Evolutionary conservation across 2,113 vertebrate species (phyloP).

Genomic region (Notiomystis cincta): DNA sequence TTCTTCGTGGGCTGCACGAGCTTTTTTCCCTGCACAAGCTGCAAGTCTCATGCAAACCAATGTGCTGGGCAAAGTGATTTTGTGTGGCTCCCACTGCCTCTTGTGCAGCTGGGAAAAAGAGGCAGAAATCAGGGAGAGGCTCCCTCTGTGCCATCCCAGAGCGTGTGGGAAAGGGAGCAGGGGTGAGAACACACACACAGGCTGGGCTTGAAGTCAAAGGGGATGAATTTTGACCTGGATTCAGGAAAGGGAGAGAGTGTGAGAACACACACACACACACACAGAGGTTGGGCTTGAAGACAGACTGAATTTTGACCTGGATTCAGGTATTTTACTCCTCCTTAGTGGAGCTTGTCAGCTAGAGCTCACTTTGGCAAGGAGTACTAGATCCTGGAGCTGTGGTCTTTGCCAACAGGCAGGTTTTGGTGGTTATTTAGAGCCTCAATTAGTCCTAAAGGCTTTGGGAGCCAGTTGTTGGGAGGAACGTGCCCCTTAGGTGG

Average conservation of each 20-base stretch:
- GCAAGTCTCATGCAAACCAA: neutral
- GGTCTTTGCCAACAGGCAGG: neutral
- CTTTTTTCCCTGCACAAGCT: neutral
- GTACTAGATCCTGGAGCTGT: neutral
- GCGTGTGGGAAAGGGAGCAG: neutral
- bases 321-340: neutral
- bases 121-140: neutral
- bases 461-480: neutral
- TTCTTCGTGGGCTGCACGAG: fast-evolving
- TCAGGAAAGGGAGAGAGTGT: neutral
- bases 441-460: neutral
- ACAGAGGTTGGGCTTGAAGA: neutral
- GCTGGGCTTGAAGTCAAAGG: neutral
- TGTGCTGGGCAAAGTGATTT: fast-evolving
- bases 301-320: neutral
- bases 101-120: neutral
- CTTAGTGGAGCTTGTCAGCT: neutral
- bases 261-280: too few relatives aligned
- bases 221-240: neutral
- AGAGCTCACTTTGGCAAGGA: neutral
- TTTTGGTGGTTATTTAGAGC: neutral
- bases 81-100: fast-evolving
- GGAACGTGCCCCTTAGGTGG: neutral
- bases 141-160: neutral
- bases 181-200: neutral